Conservation (phyloP, 2,113 vertebrate species). For the Myrmophylax atrothorax region DNA sequence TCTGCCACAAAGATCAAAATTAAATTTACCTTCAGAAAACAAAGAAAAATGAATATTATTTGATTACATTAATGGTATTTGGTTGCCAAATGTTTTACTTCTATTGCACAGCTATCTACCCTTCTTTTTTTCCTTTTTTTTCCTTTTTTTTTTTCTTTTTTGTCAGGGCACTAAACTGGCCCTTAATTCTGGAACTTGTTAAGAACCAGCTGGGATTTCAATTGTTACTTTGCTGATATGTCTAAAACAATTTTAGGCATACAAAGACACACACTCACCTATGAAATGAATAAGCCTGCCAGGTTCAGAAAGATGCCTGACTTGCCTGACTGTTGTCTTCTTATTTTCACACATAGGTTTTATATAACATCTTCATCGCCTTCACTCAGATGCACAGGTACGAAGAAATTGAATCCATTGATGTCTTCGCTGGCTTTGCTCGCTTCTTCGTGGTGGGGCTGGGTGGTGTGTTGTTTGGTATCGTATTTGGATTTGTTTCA, state of each 20-base stretch:
- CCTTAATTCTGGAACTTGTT: neutral
- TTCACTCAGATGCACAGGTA: constrained; percentile 88
- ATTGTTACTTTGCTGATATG: neutral
- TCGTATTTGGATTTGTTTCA: constrained; percentile 89
- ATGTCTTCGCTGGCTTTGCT: constrained; percentile 86
- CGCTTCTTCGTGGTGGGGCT: constrained; percentile 90
- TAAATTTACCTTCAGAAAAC: neutral
- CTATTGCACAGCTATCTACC: neutral
- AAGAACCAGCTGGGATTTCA: neutral
- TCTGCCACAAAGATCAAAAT: neutral
- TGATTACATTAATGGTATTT: neutral
- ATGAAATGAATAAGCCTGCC: neutral
- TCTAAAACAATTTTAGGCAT: neutral
- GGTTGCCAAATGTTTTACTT: neutral
- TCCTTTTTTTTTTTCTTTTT: neutral
- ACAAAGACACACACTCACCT: too few species aligned
- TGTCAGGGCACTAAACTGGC: neutral
- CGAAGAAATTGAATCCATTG: constrained; percentile 81
- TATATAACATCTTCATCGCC: constrained; percentile 93
- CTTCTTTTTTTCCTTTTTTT: rapidly evolving
- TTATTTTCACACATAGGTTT: constrained; percentile 74
- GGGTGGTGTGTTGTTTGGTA: constrained; percentile 87
- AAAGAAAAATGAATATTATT: neutral
- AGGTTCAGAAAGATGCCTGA: neutral
- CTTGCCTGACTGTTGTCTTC: neutral